Evolutionary conservation across 2,797 vertebrate genomes (phyloP).

Genomic region (Tachyglossus aculeatus): DNA sequence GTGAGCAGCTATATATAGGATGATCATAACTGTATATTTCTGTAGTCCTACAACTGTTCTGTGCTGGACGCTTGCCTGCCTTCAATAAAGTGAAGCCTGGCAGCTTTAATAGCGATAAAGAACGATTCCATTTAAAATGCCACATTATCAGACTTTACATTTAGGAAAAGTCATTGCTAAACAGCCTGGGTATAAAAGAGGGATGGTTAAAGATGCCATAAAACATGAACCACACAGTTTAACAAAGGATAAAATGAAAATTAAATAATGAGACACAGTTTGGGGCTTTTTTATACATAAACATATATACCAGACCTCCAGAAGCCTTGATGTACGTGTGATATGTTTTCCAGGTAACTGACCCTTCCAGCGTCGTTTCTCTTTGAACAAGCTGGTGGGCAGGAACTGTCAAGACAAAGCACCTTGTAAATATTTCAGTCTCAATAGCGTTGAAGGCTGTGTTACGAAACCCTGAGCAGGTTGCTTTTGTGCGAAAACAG

Average conservation of each 20-base stretch:
- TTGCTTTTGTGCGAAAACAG: no score
- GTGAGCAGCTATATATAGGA: fast-evolving
- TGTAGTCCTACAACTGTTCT: background rate
- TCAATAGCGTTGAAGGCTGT: no score
- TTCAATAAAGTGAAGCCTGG: conserved; percentile 8
- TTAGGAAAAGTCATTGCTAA: conserved; percentile 13
- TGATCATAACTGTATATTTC: background rate
- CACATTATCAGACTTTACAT: conserved; percentile 11
- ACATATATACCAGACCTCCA: conserved; percentile 75
- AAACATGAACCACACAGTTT: conserved; percentile 5
- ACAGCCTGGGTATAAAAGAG: background rate
- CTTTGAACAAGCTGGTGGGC: conserved; percentile 71
- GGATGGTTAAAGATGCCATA: conserved; percentile 20
- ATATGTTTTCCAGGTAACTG: conserved; percentile 76
- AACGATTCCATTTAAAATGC: conserved; percentile 23
- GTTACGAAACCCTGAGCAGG: no score
- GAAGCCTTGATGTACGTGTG: conserved; percentile 77
- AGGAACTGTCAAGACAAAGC: conserved; percentile 11
- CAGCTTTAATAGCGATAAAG: conserved; percentile 35
- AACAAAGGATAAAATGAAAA: background rate
- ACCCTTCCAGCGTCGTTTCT: conserved; percentile 67
- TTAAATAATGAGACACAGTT: background rate
- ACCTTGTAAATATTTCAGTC: no score
- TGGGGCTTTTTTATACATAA: conserved; percentile 13
- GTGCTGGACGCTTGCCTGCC: background rate